phyloP scores from a whole-genome alignment of 2,888 invertebrate genomes.

The Limenitis camilla region DNA sequence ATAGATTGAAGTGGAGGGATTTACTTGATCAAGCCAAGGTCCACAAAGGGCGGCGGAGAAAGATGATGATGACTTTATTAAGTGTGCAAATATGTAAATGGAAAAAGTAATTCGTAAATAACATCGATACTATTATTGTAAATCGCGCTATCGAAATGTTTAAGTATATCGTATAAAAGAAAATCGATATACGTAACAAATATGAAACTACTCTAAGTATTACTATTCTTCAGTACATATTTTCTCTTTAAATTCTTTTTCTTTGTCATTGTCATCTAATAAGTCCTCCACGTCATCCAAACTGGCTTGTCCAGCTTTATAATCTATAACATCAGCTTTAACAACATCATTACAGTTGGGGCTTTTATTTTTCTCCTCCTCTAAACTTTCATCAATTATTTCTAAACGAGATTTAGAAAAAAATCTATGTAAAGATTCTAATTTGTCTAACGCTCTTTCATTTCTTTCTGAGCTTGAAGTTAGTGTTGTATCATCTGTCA shows the following conservation, averaged over 20 bases:
- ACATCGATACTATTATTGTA: background rate
- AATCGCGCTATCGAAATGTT: background rate
- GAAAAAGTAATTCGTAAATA: background rate
- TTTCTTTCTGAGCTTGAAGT: constrained; percentile 47
- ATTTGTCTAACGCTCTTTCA: constrained; percentile 57
- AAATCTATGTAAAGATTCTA: constrained; percentile 62
- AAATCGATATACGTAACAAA: background rate
- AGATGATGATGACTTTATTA: no score
- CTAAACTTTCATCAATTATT: constrained; percentile 62
- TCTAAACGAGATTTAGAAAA: constrained; percentile 63
- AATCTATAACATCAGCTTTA: constrained; percentile 28
- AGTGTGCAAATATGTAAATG: no score
- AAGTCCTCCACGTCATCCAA: constrained; percentile 65
- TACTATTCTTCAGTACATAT: constrained; percentile 1
- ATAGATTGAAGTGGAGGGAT: no score
- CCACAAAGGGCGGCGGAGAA: no score
- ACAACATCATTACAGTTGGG: constrained; percentile 25
- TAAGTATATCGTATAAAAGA: background rate
- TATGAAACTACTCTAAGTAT: no score
- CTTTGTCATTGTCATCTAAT: constrained; percentile 46
- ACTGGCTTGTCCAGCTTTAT: constrained; percentile 56
- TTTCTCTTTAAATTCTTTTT: constrained; percentile 16
- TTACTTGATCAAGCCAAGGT: no score
- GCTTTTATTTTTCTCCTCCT: constrained; percentile 46
- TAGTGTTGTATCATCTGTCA: constrained; percentile 59